A percentile compares a stretch with the other conserved stretches of the same genome.
These are phyloP conservation scores for Agonopterix alstromeriana DNA, from an alignment of 2,888 invertebrate genomes.

Conservation along the genomic window DNA sequence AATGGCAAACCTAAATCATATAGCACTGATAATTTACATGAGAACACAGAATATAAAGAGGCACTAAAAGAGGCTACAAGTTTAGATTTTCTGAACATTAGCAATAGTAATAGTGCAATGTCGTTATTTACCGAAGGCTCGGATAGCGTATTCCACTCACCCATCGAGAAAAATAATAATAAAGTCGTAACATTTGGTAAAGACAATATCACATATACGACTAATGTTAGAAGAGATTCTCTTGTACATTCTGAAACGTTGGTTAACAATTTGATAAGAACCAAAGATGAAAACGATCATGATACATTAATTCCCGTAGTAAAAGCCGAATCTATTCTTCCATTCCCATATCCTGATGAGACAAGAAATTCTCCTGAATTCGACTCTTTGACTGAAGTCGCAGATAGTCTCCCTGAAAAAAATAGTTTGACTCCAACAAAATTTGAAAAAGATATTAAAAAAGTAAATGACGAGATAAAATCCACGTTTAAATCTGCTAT, in stretches of 20 bases:
- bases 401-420: neutral
- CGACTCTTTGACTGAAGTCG: slow-evolving; percentile 18
- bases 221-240: slow-evolving; percentile 1
- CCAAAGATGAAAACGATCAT: neutral
- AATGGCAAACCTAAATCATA: slow-evolving; percentile 65
- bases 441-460: slow-evolving; percentile 44
- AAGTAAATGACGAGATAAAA: slow-evolving; percentile 54
- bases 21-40: slow-evolving; percentile 57
- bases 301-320: slow-evolving; percentile 30
- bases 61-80: slow-evolving; percentile 59
- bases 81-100: slow-evolving; percentile 44
- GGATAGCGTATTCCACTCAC: slow-evolving; percentile 48
- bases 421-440: slow-evolving; percentile 27
- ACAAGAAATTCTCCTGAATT: slow-evolving; percentile 21
- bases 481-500: slow-evolving; percentile 57
- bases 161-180: slow-evolving; percentile 37
- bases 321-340: slow-evolving; percentile 48
- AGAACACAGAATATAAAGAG: slow-evolving; percentile 38
- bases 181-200: slow-evolving; percentile 15
- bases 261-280: neutral
- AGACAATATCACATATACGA: neutral
- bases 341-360: slow-evolving; percentile 46
- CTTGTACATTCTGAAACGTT: neutral
- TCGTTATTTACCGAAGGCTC: slow-evolving; percentile 54
- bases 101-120: slow-evolving; percentile 34